phyloP scores from a whole-genome alignment of 2,888 invertebrate genomes.

The Dynastes maya region DNA sequence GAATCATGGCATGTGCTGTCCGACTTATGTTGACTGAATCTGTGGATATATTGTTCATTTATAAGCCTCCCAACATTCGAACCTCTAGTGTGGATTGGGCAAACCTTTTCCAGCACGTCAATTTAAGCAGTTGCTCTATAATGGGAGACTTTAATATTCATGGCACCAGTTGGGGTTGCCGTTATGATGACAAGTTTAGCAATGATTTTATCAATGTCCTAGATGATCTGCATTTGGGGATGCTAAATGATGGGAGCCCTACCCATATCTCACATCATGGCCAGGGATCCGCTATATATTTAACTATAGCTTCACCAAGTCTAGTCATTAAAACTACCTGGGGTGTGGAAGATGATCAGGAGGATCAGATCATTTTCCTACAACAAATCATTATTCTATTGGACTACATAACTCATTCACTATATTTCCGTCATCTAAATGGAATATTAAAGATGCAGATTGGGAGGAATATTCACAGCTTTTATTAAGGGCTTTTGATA shows the following conservation, averaged over 20 bases:
- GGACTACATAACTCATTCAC: not conserved
- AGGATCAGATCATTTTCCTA: slow-evolving; percentile 7
- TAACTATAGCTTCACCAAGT: not conserved
- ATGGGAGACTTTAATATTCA: slow-evolving; percentile 2
- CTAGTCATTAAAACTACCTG: not conserved
- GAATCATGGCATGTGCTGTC: not conserved
- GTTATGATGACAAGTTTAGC: not conserved
- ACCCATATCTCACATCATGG: not conserved
- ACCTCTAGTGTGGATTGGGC: not conserved
- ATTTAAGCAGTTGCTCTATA: slow-evolving; percentile 8
- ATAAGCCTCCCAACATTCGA: slow-evolving; percentile 3
- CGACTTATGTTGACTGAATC: not conserved
- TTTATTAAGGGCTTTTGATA: too few relatives aligned
- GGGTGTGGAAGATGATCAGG: not conserved
- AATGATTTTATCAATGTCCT: not conserved
- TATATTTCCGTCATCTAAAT: too few relatives aligned
- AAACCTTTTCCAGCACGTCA: not conserved
- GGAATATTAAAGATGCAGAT: too few relatives aligned
- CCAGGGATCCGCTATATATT: not conserved
- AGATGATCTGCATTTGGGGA: not conserved
- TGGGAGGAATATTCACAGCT: too few relatives aligned
- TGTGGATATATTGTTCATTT: not conserved
- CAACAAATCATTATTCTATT: slow-evolving; percentile 15
- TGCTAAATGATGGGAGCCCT: not conserved
- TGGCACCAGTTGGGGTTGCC: slow-evolving; percentile 1